Evolutionary conservation across 2,113 vertebrate species (phyloP).

Genomic region (Sebastes fasciatus): DNA sequence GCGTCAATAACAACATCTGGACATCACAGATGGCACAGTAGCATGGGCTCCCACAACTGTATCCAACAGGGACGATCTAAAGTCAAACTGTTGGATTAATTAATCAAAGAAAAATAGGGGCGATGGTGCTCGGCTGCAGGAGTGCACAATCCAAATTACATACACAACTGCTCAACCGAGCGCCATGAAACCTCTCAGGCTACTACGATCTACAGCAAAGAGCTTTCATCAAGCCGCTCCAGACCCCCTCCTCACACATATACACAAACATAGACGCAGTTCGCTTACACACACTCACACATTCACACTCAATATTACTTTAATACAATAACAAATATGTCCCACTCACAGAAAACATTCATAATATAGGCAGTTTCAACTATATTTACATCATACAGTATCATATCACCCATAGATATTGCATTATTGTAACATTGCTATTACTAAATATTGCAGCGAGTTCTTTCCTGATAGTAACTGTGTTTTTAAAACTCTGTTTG

Average conservation of each 20-base stretch:
- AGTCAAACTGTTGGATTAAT: slow-evolving; percentile 70
- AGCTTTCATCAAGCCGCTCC: slow-evolving; percentile 80
- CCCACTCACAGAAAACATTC: background rate
- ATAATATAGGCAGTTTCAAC: slow-evolving; percentile 9
- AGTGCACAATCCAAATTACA: slow-evolving; percentile 19
- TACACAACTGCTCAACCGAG: slow-evolving; percentile 58
- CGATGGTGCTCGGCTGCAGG: slow-evolving; percentile 77
- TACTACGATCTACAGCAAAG: slow-evolving; percentile 76
- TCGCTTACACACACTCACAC: slow-evolving; percentile 11
- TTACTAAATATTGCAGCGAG: background rate
- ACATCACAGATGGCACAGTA: slow-evolving; percentile 50
- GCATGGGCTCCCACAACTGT: slow-evolving; percentile 41
- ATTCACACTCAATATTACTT: background rate
- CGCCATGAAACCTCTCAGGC: slow-evolving; percentile 77
- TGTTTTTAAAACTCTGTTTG: background rate
- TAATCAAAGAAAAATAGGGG: slow-evolving; percentile 65
- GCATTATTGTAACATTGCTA: background rate
- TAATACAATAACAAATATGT: background rate
- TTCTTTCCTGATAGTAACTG: background rate
- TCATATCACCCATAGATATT: background rate
- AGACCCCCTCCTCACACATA: slow-evolving; percentile 63
- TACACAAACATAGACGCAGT: slow-evolving; percentile 46
- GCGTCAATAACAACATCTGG: slow-evolving; percentile 52
- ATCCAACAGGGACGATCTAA: slow-evolving; percentile 60
- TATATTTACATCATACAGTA: background rate